A percentile compares a stretch with the other conserved stretches of the same genome.
Evolutionary conservation across 2,888 invertebrate genomes (phyloP).

Genomic region (Acanthosoma haemorrhoidale): DNA sequence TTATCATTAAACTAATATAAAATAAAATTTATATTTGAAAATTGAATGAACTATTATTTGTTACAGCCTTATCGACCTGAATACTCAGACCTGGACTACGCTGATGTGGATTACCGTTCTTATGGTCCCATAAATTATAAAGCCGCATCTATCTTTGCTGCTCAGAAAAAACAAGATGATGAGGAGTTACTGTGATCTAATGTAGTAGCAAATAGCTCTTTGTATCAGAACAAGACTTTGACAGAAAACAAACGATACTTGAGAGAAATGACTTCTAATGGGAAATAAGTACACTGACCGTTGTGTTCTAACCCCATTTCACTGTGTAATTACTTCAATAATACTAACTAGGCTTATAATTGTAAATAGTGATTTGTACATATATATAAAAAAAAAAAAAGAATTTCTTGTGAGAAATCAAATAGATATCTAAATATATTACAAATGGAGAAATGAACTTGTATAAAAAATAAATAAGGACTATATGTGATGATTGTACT

Average conservation of each 20-base stretch:
- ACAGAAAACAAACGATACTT: neutral
- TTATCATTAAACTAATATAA: neutral
- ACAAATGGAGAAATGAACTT: neutral
- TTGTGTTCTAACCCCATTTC: neutral
- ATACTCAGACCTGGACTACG: constrained; percentile 76
- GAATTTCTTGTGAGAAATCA: neutral
- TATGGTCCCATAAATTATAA: constrained; percentile 91
- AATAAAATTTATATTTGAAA: neutral
- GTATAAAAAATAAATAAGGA: neutral
- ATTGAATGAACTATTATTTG: constrained; percentile 44
- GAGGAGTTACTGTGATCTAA: constrained; percentile 41
- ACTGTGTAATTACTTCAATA: neutral
- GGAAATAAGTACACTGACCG: neutral
- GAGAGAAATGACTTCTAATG: neutral
- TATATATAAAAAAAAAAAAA: neutral
- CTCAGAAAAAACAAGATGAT: constrained; percentile 56
- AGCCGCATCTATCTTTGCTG: constrained; percentile 75
- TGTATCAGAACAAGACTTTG: neutral
- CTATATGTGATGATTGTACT: neutral
- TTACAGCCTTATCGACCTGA: constrained; percentile 74
- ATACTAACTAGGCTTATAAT: neutral
- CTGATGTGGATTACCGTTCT: constrained; percentile 81
- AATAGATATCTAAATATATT: neutral
- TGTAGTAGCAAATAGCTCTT: constrained; percentile 17
- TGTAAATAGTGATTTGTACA: constrained; percentile 4